Conservation (phyloP, 2,888 invertebrate genomes). For the Nephrotoma appendiculata region DNA sequence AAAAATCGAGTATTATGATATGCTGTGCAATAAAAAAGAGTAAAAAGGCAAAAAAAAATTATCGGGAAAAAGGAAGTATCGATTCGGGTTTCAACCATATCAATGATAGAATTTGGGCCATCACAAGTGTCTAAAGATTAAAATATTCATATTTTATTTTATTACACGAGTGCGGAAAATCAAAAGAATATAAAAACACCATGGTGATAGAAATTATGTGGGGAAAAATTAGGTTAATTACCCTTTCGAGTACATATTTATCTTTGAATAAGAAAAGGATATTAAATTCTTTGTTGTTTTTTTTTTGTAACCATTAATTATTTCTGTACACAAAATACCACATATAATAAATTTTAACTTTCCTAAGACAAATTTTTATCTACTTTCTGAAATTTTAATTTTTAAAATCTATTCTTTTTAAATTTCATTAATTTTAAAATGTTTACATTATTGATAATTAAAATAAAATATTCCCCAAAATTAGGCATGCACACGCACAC, state of each 20-base stretch:
- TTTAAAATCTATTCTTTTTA: not conserved
- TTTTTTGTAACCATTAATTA: not conserved
- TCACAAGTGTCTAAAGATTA: not conserved
- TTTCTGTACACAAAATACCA: not conserved
- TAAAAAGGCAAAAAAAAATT: not conserved
- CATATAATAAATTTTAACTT: not conserved
- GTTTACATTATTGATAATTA: not conserved
- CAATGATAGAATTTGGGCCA: not conserved
- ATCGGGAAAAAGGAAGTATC: not conserved
- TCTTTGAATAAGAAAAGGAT: not conserved
- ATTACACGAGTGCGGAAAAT: not conserved
- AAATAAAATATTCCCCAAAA: not conserved
- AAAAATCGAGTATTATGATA: not conserved
- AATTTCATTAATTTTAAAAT: not conserved
- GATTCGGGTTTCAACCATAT: not conserved
- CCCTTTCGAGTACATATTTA: not conserved
- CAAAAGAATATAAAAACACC: not conserved
- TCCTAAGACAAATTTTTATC: not conserved
- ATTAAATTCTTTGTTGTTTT: not conserved
- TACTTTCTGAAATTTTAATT: not conserved
- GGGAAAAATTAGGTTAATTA: not conserved
- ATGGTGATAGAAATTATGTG: not conserved
- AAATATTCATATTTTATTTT: not conserved
- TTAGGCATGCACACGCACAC: not conserved
- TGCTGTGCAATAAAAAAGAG: not conserved